Conservation (phyloP, 2,797 vertebrate genomes). For the Muscicapa comitata region DNA sequence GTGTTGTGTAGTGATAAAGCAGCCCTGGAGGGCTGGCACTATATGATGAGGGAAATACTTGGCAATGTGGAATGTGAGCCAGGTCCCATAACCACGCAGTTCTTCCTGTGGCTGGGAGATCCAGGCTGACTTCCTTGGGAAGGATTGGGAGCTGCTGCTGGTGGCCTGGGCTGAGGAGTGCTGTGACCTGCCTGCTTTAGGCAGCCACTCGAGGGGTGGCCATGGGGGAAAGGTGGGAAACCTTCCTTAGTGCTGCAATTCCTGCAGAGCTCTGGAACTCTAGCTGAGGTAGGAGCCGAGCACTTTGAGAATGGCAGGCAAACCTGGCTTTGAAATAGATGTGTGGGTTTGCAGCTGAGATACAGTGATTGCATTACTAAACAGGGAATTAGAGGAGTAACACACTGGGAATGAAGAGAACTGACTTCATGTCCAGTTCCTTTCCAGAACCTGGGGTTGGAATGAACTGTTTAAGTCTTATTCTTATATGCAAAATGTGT, state of each 20-base stretch:
- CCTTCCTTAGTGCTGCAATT: not conserved
- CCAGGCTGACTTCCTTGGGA: not conserved
- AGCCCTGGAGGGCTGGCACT: not conserved
- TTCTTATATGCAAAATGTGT: not conserved
- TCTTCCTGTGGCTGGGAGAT: not conserved
- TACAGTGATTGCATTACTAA: not conserved
- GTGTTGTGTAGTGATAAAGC: not conserved
- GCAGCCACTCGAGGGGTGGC: not conserved
- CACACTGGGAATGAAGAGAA: not conserved
- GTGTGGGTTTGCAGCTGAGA: not conserved
- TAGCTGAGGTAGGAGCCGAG: not conserved
- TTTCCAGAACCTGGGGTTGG: not conserved
- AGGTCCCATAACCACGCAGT: not conserved
- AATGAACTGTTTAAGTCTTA: not conserved
- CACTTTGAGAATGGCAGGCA: not conserved
- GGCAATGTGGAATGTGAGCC: fast-evolving
- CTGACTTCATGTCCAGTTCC: not conserved
- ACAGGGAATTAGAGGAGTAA: not conserved
- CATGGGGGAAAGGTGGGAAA: not conserved
- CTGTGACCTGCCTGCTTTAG: not conserved
- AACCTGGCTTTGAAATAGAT: not conserved
- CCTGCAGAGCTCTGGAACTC: not conserved
- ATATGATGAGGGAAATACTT: not conserved
- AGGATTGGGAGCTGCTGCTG: not conserved
- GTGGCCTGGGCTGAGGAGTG: not conserved